phyloP scores from a whole-genome alignment of 2,888 invertebrate genomes.

The Apamea crenata region DNA sequence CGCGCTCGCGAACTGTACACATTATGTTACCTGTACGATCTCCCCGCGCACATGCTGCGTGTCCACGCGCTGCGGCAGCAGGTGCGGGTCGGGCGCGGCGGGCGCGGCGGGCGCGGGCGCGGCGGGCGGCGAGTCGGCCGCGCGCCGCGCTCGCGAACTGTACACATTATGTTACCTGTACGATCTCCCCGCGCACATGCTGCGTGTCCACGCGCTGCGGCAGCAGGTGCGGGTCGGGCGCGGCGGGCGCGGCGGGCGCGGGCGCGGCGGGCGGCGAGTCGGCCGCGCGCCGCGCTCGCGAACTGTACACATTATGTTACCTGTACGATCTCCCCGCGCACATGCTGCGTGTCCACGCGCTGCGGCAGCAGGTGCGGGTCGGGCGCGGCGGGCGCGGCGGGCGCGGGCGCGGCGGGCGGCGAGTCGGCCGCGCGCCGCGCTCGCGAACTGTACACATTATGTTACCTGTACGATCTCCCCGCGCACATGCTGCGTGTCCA shows the following conservation, averaged over 20 bases:
- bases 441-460: slow-evolving; percentile 29
- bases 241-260: not conserved
- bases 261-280: not conserved
- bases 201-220: slow-evolving; percentile 92
- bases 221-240: slow-evolving; percentile 75
- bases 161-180: slow-evolving; percentile 57
- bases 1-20: slow-evolving; percentile 27
- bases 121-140: slow-evolving; percentile 14
- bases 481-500: slow-evolving; percentile 87
- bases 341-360: slow-evolving; percentile 89
- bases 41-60: slow-evolving; percentile 75
- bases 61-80: slow-evolving; percentile 91
- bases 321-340: slow-evolving; percentile 36
- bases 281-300: slow-evolving; percentile 41
- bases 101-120: not conserved
- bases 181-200: slow-evolving; percentile 30
- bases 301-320: slow-evolving; percentile 54
- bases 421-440: slow-evolving; percentile 11
- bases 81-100: slow-evolving; percentile 60
- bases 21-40: slow-evolving; percentile 58
- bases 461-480: slow-evolving; percentile 61
- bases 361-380: slow-evolving; percentile 87
- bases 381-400: slow-evolving; percentile 47
- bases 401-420: not conserved
- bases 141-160: slow-evolving; percentile 29